phyloP scores from a whole-genome alignment of 1,140 invertebrate species.

The Mamestra configurata region DNA sequence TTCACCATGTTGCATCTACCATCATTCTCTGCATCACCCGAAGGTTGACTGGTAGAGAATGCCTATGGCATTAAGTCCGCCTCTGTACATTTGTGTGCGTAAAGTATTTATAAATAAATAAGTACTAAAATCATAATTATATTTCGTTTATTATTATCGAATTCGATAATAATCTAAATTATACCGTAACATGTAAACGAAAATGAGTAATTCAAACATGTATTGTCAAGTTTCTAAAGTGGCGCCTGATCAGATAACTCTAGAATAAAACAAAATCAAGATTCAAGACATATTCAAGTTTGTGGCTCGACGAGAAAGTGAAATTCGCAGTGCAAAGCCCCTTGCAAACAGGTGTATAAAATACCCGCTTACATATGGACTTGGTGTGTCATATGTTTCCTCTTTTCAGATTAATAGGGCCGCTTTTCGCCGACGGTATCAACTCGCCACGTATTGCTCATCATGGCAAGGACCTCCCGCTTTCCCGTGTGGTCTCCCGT shows the following conservation, averaged over 20 bases:
- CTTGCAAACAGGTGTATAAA: constrained; percentile 18
- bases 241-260: background rate
- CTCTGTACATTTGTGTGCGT: too few species aligned
- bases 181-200: background rate
- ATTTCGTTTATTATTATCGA: too few species aligned
- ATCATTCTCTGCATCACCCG: too few species aligned
- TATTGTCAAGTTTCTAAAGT: background rate
- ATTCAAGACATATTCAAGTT: constrained; percentile 24
- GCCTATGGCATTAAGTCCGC: too few species aligned
- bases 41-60: too few species aligned
- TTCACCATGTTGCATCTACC: too few species aligned
- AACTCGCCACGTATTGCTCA: constrained; percentile 93
- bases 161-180: background rate
- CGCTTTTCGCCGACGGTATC: constrained; percentile 94
- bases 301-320: constrained; percentile 20
- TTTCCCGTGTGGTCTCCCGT: constrained; percentile 94
- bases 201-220: background rate
- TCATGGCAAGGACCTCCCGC: constrained; percentile 92
- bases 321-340: constrained; percentile 89
- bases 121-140: too few species aligned
- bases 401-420: constrained; percentile 90
- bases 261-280: constrained; percentile 27
- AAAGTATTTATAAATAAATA: too few species aligned
- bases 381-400: constrained; percentile 36
- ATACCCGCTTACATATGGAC: background rate